A percentile compares a stretch with the other conserved stretches of the same genome.
These are phyloP conservation scores for Pectinophora gossypiella DNA, from an alignment of 1,140 invertebrate species.

Conservation along the genomic window DNA sequence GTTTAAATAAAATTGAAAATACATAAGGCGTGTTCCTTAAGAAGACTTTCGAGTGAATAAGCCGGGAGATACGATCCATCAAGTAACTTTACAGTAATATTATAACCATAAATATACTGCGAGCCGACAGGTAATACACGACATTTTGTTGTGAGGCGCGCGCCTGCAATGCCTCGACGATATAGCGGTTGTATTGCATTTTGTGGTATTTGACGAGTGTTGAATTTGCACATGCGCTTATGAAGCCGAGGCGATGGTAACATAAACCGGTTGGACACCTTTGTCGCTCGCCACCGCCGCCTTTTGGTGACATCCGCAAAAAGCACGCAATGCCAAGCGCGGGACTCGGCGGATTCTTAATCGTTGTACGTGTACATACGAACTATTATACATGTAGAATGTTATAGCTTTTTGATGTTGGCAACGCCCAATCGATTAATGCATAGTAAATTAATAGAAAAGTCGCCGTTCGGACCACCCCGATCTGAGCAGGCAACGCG, in stretches of 20 bases:
- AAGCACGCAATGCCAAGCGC: conserved; percentile 55
- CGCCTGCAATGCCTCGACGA: conserved; percentile 16
- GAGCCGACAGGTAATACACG: conserved; percentile 15
- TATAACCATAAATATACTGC: conserved; percentile 11
- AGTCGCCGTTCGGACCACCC: conserved; percentile 11
- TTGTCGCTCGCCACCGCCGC: conserved; percentile 50
- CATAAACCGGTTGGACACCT: conserved; percentile 69
- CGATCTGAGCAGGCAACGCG: conserved; percentile 36
- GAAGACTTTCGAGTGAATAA: too few relatives aligned
- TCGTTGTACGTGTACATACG: not conserved
- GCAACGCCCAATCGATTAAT: too few relatives aligned
- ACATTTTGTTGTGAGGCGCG: conserved; percentile 26
- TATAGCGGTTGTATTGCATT: conserved; percentile 38
- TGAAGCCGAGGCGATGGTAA: conserved; percentile 51
- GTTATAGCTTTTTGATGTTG: too few relatives aligned
- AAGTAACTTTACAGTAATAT: conserved; percentile 12
- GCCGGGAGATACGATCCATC: conserved; percentile 12
- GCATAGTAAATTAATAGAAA: too few relatives aligned
- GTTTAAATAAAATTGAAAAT: too few relatives aligned
- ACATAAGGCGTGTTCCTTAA: too few relatives aligned
- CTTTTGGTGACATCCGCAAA: conserved; percentile 70
- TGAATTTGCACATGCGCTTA: conserved; percentile 67
- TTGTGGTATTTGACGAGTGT: conserved; percentile 64
- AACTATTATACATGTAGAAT: too few relatives aligned
- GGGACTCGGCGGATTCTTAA: conserved; percentile 45